Conservation (phyloP, 2,888 invertebrate genomes). For the Eilema sororculum region DNA sequence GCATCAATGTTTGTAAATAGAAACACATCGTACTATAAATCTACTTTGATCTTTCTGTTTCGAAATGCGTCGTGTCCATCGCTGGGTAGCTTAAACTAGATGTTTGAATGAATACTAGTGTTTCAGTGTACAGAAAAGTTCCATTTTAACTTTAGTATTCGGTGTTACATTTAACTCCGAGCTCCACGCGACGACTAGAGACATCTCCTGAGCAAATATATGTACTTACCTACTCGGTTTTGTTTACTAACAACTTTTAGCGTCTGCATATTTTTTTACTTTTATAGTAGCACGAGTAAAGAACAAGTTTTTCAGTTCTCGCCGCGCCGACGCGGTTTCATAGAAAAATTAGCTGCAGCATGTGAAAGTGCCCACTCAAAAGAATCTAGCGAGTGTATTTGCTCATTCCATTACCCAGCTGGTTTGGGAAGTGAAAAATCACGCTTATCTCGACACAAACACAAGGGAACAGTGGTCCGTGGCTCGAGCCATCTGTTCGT, state of each 20-base stretch:
- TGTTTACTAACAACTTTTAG: slow-evolving; percentile 78
- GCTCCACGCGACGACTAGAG: slow-evolving; percentile 59
- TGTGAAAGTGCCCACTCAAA: slow-evolving; percentile 73
- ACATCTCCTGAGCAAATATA: slow-evolving; percentile 68
- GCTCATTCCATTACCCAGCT: slow-evolving; percentile 79
- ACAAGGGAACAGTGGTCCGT: slow-evolving; percentile 79
- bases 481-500: slow-evolving; percentile 83
- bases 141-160: slow-evolving; percentile 17
- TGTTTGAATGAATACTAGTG: slow-evolving; percentile 46
- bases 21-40: slow-evolving; percentile 74
- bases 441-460: slow-evolving; percentile 83
- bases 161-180: not conserved
- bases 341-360: slow-evolving; percentile 72
- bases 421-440: slow-evolving; percentile 85
- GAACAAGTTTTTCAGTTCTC: slow-evolving; percentile 47
- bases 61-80: slow-evolving; percentile 61
- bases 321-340: slow-evolving; percentile 59
- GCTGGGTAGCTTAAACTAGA: slow-evolving; percentile 56
- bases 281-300: slow-evolving; percentile 46
- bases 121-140: slow-evolving; percentile 58
- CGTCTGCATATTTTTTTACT: slow-evolving; percentile 35
- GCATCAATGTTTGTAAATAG: slow-evolving; percentile 87
- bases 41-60: slow-evolving; percentile 67
- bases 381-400: slow-evolving; percentile 76
- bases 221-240: slow-evolving; percentile 61